Percentiles rank a stretch among this genome's conserved stretches.
Evolutionary conservation across 92 coral and sea anemone species (phyloP).

Genomic region (Umimayanthus kanabou): DNA sequence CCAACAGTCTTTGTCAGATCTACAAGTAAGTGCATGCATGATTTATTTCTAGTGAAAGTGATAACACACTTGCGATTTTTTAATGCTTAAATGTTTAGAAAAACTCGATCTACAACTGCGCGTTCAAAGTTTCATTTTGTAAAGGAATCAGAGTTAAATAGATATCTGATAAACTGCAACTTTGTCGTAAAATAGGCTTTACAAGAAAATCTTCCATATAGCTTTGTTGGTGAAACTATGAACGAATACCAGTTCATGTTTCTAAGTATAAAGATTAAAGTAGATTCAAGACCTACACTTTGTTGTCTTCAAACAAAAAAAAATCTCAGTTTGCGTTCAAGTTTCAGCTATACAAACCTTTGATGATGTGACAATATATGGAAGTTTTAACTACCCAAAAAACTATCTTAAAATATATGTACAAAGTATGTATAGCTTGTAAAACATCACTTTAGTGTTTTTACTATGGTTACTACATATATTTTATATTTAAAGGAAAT

Average conservation of each 20-base stretch:
- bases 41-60: too few species aligned
- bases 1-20: conserved; percentile 24
- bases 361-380: too few species aligned
- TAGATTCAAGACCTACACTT: too few species aligned
- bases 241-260: too few species aligned
- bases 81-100: too few species aligned
- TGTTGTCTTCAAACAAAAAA: not conserved
- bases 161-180: too few species aligned
- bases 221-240: not conserved
- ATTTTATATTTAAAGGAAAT: not conserved
- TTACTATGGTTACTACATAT: not conserved
- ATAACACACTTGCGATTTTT: too few species aligned
- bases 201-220: not conserved
- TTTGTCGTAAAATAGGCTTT: not conserved
- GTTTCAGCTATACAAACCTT: too few species aligned
- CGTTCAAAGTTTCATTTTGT: too few species aligned
- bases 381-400: not conserved
- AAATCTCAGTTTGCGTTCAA: too few species aligned
- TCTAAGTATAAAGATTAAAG: not conserved
- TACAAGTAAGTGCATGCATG: conserved; percentile 7
- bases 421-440: not conserved
- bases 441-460: not conserved
- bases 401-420: not conserved
- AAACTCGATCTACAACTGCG: too few species aligned
- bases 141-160: too few species aligned